Evolutionary conservation across 2,888 invertebrate genomes (phyloP).

Genomic region (Melikaiella ostensackeni): DNA sequence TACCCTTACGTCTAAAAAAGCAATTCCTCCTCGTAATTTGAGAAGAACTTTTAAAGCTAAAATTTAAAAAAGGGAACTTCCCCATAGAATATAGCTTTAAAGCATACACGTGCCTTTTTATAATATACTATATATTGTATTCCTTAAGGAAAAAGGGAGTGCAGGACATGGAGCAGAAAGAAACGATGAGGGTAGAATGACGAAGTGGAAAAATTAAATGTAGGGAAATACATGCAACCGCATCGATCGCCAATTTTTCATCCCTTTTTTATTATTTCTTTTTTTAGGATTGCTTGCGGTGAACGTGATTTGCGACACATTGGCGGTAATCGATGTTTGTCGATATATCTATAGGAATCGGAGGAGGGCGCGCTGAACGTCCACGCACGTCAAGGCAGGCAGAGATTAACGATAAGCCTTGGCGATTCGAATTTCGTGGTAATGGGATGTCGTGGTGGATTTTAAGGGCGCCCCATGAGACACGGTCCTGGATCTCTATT

Average conservation of each 20-base stretch:
- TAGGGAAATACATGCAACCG: not conserved
- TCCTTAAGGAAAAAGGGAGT: not conserved
- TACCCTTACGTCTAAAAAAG: not conserved
- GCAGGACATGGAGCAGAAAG: not conserved
- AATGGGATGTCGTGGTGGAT: constrained; percentile 66
- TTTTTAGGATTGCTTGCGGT: not conserved
- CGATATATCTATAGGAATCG: constrained; percentile 27
- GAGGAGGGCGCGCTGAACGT: constrained; percentile 17
- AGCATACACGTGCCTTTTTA: not conserved
- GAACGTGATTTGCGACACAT: constrained; percentile 35
- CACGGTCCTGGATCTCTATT: constrained; percentile 63
- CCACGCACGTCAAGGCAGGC: constrained; percentile 45
- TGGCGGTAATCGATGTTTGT: constrained; percentile 28
- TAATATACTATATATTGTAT: not conserved
- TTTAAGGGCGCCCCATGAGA: constrained; percentile 70
- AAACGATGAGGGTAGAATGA: not conserved
- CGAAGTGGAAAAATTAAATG: not conserved
- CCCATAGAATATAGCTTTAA: not conserved
- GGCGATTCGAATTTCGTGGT: constrained; percentile 71
- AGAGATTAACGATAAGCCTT: constrained; percentile 68
- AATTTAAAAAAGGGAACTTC: not conserved
- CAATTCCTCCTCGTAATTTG: not conserved
- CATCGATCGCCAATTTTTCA: constrained; percentile 9
- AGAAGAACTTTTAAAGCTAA: not conserved
- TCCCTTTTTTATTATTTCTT: not conserved